Conservation (phyloP, 2,797 vertebrate genomes). For the Gadopsis bispinosus region DNA sequence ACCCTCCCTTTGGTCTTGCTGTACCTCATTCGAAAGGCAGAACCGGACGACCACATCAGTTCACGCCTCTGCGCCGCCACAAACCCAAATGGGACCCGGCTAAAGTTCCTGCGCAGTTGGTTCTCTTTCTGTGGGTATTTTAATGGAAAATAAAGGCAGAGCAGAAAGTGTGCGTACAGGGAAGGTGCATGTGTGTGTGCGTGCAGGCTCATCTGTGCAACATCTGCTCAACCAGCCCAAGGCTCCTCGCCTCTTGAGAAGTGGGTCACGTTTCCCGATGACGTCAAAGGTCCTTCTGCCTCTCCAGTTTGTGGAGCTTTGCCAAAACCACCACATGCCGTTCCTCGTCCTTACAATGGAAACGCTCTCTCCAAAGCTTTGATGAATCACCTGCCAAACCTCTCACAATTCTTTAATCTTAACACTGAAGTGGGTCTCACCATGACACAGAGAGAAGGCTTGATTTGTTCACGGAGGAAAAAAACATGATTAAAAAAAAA, state of each 20-base stretch:
- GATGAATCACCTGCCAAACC: constrained; percentile 71
- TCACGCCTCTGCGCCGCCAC: constrained; percentile 40
- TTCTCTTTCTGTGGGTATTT: constrained; percentile 53
- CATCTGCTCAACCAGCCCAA: constrained; percentile 82
- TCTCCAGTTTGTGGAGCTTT: constrained; percentile 73
- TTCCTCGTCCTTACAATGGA: constrained; percentile 76
- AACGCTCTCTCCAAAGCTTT: constrained; percentile 62
- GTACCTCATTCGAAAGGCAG: constrained; percentile 29
- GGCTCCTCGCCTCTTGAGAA: constrained; percentile 81
- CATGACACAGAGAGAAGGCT: constrained; percentile 34
- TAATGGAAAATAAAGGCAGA: constrained; percentile 63
- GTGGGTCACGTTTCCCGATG: constrained; percentile 85
- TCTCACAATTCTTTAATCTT: constrained; percentile 47
- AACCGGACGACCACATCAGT: constrained; percentile 44
- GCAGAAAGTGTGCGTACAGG: constrained; percentile 36
- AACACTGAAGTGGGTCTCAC: constrained; percentile 42
- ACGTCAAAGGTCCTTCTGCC: constrained; percentile 84
- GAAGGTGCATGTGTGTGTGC: constrained; percentile 29
- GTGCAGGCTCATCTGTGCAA: constrained; percentile 77
- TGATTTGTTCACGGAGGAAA: constrained; percentile 28
- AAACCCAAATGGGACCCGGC: constrained; percentile 52
- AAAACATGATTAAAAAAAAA: constrained; percentile 15
- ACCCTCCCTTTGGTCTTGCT: constrained; percentile 39
- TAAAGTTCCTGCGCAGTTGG: constrained; percentile 28
- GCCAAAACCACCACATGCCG: constrained; percentile 81